Conservation (phyloP, 2,113 vertebrate genomes). For the Ibidorhyncha struthersii region DNA sequence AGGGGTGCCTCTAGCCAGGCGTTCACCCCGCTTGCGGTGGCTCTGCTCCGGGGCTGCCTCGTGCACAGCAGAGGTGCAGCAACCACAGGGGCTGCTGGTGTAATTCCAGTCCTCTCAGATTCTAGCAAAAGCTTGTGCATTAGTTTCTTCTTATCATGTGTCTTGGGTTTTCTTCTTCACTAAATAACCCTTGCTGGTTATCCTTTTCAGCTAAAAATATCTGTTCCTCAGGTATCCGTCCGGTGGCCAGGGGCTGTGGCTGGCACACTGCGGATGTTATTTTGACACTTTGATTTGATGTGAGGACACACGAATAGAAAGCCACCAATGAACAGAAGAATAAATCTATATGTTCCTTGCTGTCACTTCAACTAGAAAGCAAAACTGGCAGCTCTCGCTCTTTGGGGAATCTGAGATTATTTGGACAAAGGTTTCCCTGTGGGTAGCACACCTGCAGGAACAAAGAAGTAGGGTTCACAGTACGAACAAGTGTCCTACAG, state of each 20-base stretch:
- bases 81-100: background rate
- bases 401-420: slow-evolving; percentile 21
- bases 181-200: background rate
- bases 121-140: background rate
- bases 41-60: background rate
- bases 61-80: background rate
- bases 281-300: slow-evolving; percentile 26
- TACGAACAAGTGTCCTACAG: slow-evolving; percentile 4
- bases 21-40: too few species aligned
- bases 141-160: background rate
- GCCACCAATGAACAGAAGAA: slow-evolving; percentile 15
- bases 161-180: background rate
- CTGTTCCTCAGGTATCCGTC: background rate
- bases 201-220: background rate
- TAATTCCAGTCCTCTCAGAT: background rate
- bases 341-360: slow-evolving; percentile 4
- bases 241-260: background rate
- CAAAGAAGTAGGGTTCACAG: slow-evolving; percentile 26
- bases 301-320: background rate
- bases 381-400: background rate
- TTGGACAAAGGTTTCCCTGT: slow-evolving; percentile 34
- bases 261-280: background rate
- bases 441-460: slow-evolving; percentile 5
- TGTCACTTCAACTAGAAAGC: slow-evolving; percentile 40
- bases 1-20: background rate